Percentiles rank a stretch among this genome's conserved stretches.
These are phyloP conservation scores for Serranus cabrilla DNA, from an alignment of 2,797 vertebrate species.

Conservation along the genomic window DNA sequence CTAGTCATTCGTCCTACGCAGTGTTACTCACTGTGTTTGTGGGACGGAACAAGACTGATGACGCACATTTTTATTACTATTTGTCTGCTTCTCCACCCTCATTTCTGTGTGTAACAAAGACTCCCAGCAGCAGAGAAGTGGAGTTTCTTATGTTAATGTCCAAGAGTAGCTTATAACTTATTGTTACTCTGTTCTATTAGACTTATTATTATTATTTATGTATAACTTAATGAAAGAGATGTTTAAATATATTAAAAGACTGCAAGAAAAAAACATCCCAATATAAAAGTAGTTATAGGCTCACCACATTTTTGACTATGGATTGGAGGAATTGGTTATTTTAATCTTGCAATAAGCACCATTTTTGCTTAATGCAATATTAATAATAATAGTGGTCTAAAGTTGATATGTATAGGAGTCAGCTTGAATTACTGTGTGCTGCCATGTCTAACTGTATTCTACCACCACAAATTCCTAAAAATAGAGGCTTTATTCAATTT, in stretches of 20 bases:
- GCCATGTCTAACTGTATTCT: too few relatives aligned
- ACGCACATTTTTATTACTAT: conserved; percentile 5
- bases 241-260: background rate
- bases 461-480: too few relatives aligned
- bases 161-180: background rate
- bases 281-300: background rate
- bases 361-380: background rate
- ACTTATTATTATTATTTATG: background rate
- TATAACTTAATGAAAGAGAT: background rate
- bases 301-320: background rate
- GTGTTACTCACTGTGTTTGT: conserved; percentile 63
- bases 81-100: background rate
- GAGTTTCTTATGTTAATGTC: conserved; percentile 17
- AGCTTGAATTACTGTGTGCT: too few relatives aligned
- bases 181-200: background rate
- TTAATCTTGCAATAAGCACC: background rate
- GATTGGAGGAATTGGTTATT: background rate
- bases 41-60: conserved; percentile 17
- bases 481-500: background rate
- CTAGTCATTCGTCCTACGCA: conserved; percentile 60
- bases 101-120: conserved; percentile 5
- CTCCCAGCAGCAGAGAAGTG: background rate
- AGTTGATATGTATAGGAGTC: too few relatives aligned
- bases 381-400: too few relatives aligned
- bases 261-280: background rate